Evolutionary conservation across 1,140 invertebrate genomes (phyloP), one percentile per base, ranked within the genome.

Genomic region (Battus philenor): DNA sequence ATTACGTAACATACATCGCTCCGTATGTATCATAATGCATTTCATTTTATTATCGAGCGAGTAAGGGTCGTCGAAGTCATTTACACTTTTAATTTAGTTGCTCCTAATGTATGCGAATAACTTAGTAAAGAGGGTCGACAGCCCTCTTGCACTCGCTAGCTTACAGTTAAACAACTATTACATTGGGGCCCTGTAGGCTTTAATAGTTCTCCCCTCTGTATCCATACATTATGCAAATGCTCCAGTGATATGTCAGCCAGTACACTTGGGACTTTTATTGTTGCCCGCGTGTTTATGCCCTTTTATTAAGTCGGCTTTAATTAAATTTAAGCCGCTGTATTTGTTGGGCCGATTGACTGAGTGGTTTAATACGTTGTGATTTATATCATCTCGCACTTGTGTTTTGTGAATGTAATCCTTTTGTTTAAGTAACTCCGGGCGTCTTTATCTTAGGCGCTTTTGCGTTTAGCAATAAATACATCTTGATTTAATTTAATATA

Each of bases 161-260:
- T 59, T 50, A 55, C 65, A 59, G 68, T 78, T 82, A 79, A 79
- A 82, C 72, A 76, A 74, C 76, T 83, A 83, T 83, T 74, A 77
- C 58, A 55, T 47, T 29, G 54, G 61, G 76, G 69, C 75, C 67
- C 66, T 65, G 64, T 66, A 59, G 50, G 62, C 66, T 74, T 81
- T 81, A 84, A 84, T 80, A 81, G 80, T 80, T 81, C 68, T 67
- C 68, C 73, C 80, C 68, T 65, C 62, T 56, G 48, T 46, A 66
- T 68, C 70, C 69, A 78, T 80, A 81, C 75, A 84, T 84, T 84
- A 84, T 84, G 80, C 77, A 84, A 81, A 84, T 84, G 60, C 68
- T 68, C 63, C 59, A 78, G 74, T 80, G 77, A 84, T 84, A 84
- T 73, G 77, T 81, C 79, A 71, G 68, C 49, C 55, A 48, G 59